These are phyloP conservation scores for Atrina japonica DNA, from an alignment of 2,888 invertebrate species.

Conservation along the genomic window DNA sequence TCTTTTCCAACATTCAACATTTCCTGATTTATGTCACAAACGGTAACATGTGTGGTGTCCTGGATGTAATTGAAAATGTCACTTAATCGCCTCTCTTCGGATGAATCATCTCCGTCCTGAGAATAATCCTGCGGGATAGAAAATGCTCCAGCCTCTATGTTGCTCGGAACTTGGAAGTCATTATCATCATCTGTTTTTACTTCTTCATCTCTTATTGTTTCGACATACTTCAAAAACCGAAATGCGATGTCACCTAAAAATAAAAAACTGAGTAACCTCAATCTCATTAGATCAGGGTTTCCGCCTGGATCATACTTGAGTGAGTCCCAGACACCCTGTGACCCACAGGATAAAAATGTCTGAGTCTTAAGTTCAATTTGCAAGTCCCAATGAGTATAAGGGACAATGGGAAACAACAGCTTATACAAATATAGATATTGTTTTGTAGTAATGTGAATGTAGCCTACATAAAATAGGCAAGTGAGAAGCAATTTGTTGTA, in stretches of 20 bases:
- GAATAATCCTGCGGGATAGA: constrained; percentile 21
- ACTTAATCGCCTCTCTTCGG: background rate
- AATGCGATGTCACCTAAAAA: constrained; percentile 94
- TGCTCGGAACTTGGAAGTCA: constrained; percentile 45
- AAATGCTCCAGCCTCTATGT: constrained; percentile 41
- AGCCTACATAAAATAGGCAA: too few species aligned
- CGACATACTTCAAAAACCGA: constrained; percentile 84
- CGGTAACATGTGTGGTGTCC: constrained; percentile 78
- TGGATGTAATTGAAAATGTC: background rate
- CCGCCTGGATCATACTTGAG: too few species aligned
- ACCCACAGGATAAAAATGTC: too few species aligned
- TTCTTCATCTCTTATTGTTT: constrained; percentile 35
- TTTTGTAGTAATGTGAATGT: too few species aligned
- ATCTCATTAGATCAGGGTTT: background rate
- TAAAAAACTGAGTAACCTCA: background rate
- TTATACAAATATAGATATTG: too few species aligned
- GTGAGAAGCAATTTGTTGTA: too few species aligned
- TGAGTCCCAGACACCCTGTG: too few species aligned
- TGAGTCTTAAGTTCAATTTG: too few species aligned
- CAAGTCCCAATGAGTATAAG: too few species aligned
- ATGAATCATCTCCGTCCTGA: constrained; percentile 6
- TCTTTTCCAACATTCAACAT: constrained; percentile 95
- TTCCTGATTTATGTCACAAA: constrained; percentile 92
- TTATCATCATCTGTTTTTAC: constrained; percentile 37
- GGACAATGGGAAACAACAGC: too few species aligned